Evolutionary conservation across 2,797 vertebrate species (phyloP).

Genomic region (Falco biarmicus): DNA sequence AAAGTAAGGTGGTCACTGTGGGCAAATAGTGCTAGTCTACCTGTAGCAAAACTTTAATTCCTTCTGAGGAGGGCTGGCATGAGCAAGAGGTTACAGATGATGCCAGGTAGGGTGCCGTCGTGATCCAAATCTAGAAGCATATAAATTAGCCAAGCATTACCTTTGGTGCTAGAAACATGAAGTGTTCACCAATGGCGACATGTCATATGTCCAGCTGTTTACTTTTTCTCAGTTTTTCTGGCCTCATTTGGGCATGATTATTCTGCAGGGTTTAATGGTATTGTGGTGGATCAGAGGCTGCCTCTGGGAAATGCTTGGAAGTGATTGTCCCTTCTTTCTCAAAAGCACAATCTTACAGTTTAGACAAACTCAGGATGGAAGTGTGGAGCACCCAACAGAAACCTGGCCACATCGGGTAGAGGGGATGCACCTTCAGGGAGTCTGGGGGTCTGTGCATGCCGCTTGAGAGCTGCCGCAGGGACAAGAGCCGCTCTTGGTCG

Average conservation of each 20-base stretch:
- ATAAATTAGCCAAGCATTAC: neutral
- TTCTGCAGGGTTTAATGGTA: neutral
- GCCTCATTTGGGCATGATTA: neutral
- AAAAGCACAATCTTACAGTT: constrained; percentile 76
- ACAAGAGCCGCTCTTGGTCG: neutral
- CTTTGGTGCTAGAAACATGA: neutral
- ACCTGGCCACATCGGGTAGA: constrained; percentile 74
- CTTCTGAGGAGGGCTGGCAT: neutral
- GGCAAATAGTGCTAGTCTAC: neutral
- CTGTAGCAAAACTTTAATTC: neutral
- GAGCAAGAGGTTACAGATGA: neutral
- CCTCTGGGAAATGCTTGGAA: neutral
- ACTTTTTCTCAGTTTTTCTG: neutral
- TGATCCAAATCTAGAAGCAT: neutral
- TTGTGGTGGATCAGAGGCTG: neutral
- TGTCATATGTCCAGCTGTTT: neutral
- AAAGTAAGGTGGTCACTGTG: neutral
- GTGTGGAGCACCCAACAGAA: constrained; percentile 72
- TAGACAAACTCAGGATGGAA: constrained; percentile 75
- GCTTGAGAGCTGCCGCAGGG: neutral
- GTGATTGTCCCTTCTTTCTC: neutral
- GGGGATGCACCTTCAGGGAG: neutral
- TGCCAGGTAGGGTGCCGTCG: neutral
- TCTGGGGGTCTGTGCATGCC: neutral
- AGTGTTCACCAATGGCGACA: neutral